Percentiles rank a stretch among this genome's conserved stretches.
Conservation (phyloP, 53 echinoderm and acorn worm species). For the Temnopleurus reevesii region DNA sequence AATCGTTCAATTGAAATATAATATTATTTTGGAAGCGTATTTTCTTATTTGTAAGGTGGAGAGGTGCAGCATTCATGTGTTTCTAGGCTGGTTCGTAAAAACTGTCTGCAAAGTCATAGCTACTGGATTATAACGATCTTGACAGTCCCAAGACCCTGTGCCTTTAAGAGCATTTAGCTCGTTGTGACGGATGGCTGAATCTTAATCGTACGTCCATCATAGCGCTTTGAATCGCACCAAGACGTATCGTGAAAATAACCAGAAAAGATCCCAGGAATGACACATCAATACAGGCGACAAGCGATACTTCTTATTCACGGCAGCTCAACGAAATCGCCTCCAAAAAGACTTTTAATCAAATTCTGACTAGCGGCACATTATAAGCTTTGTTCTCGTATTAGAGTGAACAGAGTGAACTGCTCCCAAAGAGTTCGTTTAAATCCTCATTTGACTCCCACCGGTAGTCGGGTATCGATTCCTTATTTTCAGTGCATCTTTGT, state of each 20-base stretch:
- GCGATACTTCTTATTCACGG: conserved; percentile 52
- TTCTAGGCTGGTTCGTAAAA: too few species aligned
- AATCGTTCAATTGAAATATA: too few species aligned
- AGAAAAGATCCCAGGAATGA: conserved; percentile 30
- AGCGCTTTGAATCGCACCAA: not conserved
- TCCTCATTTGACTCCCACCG: not conserved
- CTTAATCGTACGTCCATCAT: conserved; percentile 50
- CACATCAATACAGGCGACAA: conserved; percentile 56
- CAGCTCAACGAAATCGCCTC: conserved; percentile 51
- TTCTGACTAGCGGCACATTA: conserved; percentile 53
- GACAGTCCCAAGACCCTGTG: not conserved
- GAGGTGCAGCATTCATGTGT: too few species aligned
- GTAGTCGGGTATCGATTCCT: conserved; percentile 1
- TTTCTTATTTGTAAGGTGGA: too few species aligned
- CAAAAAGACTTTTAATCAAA: conserved; percentile 45
- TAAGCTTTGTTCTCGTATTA: conserved; percentile 54
- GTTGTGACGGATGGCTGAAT: not conserved
- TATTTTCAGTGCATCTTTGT: conserved; percentile 15
- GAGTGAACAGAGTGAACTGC: not conserved
- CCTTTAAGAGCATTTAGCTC: not conserved
- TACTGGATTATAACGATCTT: not conserved
- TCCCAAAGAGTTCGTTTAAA: conserved; percentile 6
- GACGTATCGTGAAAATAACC: conserved; percentile 42
- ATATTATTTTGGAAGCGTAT: too few species aligned
- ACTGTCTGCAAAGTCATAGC: too few species aligned